Evolutionary conservation across 2,888 invertebrate genomes (phyloP).

Genomic region (Cacoxenus indagator): DNA sequence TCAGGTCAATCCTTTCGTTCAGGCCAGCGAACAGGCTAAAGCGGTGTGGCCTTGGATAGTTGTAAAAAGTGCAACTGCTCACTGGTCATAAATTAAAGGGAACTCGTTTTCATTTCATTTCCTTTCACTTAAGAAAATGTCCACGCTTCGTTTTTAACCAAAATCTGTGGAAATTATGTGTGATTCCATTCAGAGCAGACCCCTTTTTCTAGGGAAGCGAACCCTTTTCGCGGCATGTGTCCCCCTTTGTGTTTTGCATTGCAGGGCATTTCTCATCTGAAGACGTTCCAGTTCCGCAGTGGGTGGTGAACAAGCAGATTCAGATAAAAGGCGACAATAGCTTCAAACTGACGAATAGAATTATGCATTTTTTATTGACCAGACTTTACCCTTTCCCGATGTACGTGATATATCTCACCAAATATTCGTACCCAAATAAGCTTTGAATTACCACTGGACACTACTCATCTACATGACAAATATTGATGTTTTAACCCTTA

Average conservation of each 20-base stretch:
- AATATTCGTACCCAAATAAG: too few species aligned
- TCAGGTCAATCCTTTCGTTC: conserved; percentile 46
- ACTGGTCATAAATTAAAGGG: conserved; percentile 56
- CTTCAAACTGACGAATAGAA: too few species aligned
- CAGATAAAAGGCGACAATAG: neutral
- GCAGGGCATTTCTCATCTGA: conserved; percentile 7
- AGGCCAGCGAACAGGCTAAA: conserved; percentile 22
- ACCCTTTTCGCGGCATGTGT: conserved; percentile 40
- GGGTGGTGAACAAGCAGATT: conserved; percentile 25
- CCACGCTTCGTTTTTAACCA: conserved; percentile 48
- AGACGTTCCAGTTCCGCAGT: conserved; percentile 54
- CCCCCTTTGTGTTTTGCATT: neutral
- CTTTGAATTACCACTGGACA: too few species aligned
- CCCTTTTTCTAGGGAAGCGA: conserved; percentile 17
- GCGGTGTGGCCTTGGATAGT: conserved; percentile 40
- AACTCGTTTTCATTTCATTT: conserved; percentile 53
- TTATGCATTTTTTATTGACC: too few species aligned
- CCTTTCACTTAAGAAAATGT: conserved; percentile 47
- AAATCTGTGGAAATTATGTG: conserved; percentile 28
- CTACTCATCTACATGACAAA: too few species aligned
- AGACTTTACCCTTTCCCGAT: too few species aligned
- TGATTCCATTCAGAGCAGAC: conserved; percentile 56
- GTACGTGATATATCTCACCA: too few species aligned
- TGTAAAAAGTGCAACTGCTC: too few species aligned
- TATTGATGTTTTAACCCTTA: too few species aligned